Conservation (phyloP, 2,797 vertebrate species). For the Pseudochaenichthys georgianus region DNA sequence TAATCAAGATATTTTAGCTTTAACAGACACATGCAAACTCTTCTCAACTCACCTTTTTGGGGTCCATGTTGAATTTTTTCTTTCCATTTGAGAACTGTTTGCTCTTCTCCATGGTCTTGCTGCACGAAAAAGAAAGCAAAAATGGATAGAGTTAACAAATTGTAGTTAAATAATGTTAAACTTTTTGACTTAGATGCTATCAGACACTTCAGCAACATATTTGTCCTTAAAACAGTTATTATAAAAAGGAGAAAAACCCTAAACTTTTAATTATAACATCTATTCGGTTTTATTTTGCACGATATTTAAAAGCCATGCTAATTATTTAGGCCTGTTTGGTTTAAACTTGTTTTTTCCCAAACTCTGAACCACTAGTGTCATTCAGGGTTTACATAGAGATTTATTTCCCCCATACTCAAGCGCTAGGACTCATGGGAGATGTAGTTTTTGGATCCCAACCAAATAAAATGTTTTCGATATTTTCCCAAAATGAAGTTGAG, state of each 20-base stretch:
- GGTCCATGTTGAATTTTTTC: constrained; percentile 97
- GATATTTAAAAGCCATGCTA: neutral
- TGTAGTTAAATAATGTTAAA: too few relatives aligned
- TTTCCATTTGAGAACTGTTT: constrained; percentile 86
- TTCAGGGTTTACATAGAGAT: too few relatives aligned
- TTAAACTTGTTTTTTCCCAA: too few relatives aligned
- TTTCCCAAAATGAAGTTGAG: too few relatives aligned
- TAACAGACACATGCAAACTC: too few relatives aligned
- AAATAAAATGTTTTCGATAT: too few relatives aligned
- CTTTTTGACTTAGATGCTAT: neutral
- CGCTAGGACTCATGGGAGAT: too few relatives aligned
- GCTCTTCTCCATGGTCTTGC: constrained; percentile 86
- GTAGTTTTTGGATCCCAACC: too few relatives aligned
- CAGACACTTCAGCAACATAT: neutral
- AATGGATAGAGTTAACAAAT: neutral
- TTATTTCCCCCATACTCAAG: too few relatives aligned
- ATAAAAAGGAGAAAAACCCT: too few relatives aligned
- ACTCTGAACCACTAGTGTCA: too few relatives aligned
- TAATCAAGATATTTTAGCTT: neutral
- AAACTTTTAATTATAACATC: too few relatives aligned
- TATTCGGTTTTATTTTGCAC: neutral
- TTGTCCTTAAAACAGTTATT: neutral
- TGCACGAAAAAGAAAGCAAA: constrained; percentile 60
- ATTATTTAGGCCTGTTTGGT: neutral
- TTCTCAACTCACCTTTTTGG: constrained; percentile 86